A percentile compares a stretch with the other conserved stretches of the same genome.
These are phyloP conservation scores for Tetranychus truncatus DNA, from an alignment of 2,888 invertebrate genomes.

Conservation along the genomic window DNA sequence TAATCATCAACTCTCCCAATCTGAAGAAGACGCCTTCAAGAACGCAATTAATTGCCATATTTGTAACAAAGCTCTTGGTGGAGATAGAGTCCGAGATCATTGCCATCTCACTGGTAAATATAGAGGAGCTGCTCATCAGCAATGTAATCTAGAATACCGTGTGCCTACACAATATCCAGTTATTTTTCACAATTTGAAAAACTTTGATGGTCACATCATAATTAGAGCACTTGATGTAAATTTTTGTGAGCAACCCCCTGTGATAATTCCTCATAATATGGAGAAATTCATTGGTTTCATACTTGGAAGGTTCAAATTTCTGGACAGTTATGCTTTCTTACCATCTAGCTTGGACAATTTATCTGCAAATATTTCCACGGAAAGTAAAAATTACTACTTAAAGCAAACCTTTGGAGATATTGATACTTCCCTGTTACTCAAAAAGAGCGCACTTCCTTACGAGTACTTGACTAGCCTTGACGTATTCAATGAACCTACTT, in stretches of 20 bases:
- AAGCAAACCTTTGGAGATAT: not conserved
- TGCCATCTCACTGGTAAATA: not conserved
- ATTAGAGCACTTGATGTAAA: not conserved
- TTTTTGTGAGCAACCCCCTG: not conserved
- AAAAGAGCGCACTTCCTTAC: not conserved
- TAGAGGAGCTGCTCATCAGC: not conserved
- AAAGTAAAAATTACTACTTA: not conserved
- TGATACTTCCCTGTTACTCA: not conserved
- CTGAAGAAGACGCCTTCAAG: not conserved
- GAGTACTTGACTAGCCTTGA: not conserved
- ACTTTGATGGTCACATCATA: conserved; percentile 7
- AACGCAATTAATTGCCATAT: not conserved
- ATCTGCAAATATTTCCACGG: not conserved
- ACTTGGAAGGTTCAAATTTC: not conserved
- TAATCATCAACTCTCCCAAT: not conserved
- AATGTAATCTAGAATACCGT: not conserved
- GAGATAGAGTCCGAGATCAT: not conserved
- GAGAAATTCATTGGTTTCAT: not conserved
- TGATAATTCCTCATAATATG: not conserved
- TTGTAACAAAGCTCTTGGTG: not conserved
- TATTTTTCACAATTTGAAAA: conserved; percentile 7
- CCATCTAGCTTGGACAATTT: conserved; percentile 1
- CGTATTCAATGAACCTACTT: not conserved
- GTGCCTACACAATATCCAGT: not conserved
- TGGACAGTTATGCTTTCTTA: not conserved